Percentiles rank a stretch among this genome's conserved stretches.
phyloP scores from a whole-genome alignment of 2,113 vertebrate genomes.

The Micronycteris hirsuta region DNA sequence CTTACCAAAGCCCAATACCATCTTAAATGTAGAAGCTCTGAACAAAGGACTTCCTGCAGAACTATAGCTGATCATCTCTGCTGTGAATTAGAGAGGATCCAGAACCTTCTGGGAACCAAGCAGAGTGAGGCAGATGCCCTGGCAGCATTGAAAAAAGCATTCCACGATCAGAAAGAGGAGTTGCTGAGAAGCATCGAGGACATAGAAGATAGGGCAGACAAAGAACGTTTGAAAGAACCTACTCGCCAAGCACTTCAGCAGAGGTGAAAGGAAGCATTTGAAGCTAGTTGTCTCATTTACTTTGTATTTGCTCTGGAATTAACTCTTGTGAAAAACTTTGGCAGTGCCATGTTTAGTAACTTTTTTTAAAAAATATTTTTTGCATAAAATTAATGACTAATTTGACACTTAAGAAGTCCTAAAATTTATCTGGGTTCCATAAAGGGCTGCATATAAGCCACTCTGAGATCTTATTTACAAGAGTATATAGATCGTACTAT shows the following conservation, averaged over 20 bases:
- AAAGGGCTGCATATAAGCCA: neutral
- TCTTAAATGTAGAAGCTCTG: conserved; percentile 78
- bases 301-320: neutral
- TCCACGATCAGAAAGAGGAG: conserved; percentile 87
- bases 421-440: neutral
- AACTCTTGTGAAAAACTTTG: neutral
- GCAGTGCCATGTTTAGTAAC: neutral
- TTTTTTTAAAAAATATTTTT: neutral
- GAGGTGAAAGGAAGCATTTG: conserved; percentile 80
- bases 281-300: fast-evolving
- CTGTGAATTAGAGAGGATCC: conserved; percentile 86
- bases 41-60: conserved; percentile 90
- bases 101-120: conserved; percentile 91
- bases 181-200: conserved; percentile 89
- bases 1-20: conserved; percentile 92
- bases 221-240: conserved; percentile 84
- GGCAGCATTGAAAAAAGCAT: conserved; percentile 83
- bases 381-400: neutral
- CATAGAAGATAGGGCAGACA: conserved; percentile 86
- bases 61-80: conserved; percentile 83
- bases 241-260: conserved; percentile 90
- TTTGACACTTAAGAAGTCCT: neutral
- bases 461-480: neutral
- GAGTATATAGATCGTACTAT: too few species aligned
- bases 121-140: conserved; percentile 94